Evolutionary conservation across 2,888 invertebrate species (phyloP).

Genomic region (Willowsia nigromaculata): DNA sequence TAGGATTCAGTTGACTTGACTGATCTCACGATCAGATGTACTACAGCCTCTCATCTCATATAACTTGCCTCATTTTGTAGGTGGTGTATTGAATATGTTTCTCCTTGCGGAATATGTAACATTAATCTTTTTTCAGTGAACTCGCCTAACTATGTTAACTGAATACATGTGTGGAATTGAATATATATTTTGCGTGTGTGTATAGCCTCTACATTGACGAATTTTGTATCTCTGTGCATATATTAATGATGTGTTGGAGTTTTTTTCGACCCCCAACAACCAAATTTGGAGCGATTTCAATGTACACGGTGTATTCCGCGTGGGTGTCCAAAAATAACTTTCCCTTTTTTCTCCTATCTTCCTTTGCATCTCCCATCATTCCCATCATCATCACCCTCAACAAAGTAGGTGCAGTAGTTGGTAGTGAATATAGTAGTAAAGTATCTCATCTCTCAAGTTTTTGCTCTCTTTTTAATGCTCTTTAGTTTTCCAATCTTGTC

Average conservation of each 20-base stretch:
- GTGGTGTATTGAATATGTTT: constrained; percentile 5
- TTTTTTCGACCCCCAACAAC: constrained; percentile 71
- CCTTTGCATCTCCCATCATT: constrained; percentile 38
- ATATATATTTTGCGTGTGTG: too few species aligned
- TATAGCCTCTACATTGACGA: too few species aligned
- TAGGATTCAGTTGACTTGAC: constrained; percentile 8
- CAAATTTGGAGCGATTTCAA: constrained; percentile 79
- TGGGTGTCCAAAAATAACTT: constrained; percentile 79
- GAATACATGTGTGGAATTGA: background rate
- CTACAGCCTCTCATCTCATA: too few species aligned
- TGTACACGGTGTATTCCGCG: constrained; percentile 75
- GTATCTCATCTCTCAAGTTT: background rate
- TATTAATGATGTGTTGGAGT: background rate
- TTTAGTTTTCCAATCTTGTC: background rate
- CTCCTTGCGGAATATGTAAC: constrained; percentile 30
- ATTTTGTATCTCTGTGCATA: background rate
- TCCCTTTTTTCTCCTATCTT: constrained; percentile 76
- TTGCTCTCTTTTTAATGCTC: background rate
- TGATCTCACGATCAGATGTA: too few species aligned
- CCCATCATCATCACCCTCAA: constrained; percentile 22
- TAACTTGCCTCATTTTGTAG: background rate
- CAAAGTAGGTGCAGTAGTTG: background rate
- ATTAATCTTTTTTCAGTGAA: background rate
- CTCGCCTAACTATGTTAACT: background rate
- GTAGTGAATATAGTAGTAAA: background rate